A percentile compares a stretch with the other conserved stretches of the same genome.
These are phyloP conservation scores for Leptinotarsa haldemani DNA, from an alignment of 2,888 invertebrate genomes.

Conservation along the genomic window DNA sequence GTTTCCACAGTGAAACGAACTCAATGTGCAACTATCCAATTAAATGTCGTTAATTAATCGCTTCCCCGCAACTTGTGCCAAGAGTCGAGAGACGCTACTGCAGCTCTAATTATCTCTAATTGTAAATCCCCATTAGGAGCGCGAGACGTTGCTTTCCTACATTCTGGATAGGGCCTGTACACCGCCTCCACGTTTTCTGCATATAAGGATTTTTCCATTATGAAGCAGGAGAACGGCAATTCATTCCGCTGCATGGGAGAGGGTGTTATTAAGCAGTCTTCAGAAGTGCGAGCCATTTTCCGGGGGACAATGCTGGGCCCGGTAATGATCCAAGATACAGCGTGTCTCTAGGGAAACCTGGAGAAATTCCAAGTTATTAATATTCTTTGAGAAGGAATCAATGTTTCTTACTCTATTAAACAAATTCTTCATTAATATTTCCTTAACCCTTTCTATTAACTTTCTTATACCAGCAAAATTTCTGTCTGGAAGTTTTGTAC, in stretches of 20 bases:
- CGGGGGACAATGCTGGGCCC: background rate
- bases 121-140: constrained; percentile 59
- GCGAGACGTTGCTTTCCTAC: constrained; percentile 31
- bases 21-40: constrained; percentile 52
- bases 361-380: too few relatives aligned
- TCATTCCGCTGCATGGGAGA: constrained; percentile 22
- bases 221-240: constrained; percentile 20
- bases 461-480: too few relatives aligned
- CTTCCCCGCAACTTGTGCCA: constrained; percentile 57
- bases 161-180: constrained; percentile 23
- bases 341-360: background rate
- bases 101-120: constrained; percentile 64
- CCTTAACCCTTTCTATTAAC: too few relatives aligned
- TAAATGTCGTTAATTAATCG: constrained; percentile 64
- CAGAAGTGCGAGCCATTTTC: constrained; percentile 13
- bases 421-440: too few relatives aligned
- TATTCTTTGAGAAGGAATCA: too few relatives aligned
- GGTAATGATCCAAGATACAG: constrained; percentile 5
- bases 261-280: constrained; percentile 13
- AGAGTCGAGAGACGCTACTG: constrained; percentile 43
- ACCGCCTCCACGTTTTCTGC: constrained; percentile 33
- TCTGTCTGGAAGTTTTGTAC: too few relatives aligned
- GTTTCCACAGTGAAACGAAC: background rate
- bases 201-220: constrained; percentile 35
- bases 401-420: too few relatives aligned